Evolutionary conservation across 2,888 invertebrate genomes (phyloP).

Genomic region (Pristionchus fissidentatus): DNA sequence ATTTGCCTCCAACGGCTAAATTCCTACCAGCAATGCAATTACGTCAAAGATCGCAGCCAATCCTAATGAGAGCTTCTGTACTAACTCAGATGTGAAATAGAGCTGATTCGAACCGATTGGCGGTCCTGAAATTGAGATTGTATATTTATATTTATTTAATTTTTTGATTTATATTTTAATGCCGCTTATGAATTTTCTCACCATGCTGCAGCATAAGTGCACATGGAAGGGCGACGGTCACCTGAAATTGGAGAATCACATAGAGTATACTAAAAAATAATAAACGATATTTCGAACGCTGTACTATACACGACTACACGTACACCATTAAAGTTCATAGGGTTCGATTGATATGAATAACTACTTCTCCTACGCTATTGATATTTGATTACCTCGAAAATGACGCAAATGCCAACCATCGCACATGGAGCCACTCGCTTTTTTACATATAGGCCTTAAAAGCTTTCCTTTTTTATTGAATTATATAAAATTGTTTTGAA

Average conservation of each 20-base stretch:
- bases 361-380: too few relatives aligned
- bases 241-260: too few relatives aligned
- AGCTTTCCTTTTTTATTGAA: background rate
- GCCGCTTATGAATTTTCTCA: too few relatives aligned
- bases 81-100: background rate
- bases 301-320: too few relatives aligned
- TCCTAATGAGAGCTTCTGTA: background rate
- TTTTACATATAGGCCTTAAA: background rate
- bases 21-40: background rate
- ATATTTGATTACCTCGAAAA: slow-evolving; percentile 36
- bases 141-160: background rate
- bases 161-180: too few relatives aligned
- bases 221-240: background rate
- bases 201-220: background rate
- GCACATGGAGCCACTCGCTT: background rate
- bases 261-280: too few relatives aligned
- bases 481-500: too few relatives aligned
- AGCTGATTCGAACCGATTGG: background rate
- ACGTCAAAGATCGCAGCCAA: background rate
- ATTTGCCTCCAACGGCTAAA: too few relatives aligned
- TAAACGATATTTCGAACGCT: too few relatives aligned
- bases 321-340: too few relatives aligned
- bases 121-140: background rate
- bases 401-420: background rate
- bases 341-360: too few relatives aligned